Conservation (phyloP, 2,888 invertebrate genomes). For the Eucriotettix oculatus region DNA sequence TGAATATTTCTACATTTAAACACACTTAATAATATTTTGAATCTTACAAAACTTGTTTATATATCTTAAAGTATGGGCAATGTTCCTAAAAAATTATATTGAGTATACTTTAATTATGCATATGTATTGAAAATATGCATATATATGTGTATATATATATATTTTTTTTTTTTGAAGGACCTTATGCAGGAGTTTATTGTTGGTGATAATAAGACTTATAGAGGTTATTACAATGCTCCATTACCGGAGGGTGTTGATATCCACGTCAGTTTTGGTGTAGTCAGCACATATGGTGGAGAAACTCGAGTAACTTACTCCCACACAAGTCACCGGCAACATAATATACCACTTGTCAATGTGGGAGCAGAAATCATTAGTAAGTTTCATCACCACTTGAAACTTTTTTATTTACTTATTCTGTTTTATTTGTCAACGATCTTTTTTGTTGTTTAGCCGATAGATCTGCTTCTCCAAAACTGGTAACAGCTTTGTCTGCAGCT, state of each 20-base stretch:
- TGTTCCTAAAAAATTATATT: too few relatives aligned
- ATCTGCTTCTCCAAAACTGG: conserved; percentile 16
- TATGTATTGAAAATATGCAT: neutral
- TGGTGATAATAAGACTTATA: conserved; percentile 58
- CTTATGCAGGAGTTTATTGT: conserved; percentile 51
- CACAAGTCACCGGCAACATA: conserved; percentile 29
- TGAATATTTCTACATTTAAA: too few relatives aligned
- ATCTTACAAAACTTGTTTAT: too few relatives aligned
- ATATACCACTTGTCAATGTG: conserved; percentile 30
- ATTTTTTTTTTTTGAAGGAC: conserved; percentile 23
- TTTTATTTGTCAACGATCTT: neutral
- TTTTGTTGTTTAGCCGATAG: neutral
- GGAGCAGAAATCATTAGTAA: neutral
- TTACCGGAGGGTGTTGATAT: conserved; percentile 43
- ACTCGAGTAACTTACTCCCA: conserved; percentile 49
- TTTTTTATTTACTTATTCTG: neutral
- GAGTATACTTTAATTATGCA: neutral
- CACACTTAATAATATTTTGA: too few relatives aligned
- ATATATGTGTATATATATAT: neutral
- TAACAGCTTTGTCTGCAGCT: conserved; percentile 38
- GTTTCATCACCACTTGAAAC: neutral
- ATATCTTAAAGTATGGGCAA: too few relatives aligned
- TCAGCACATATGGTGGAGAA: conserved; percentile 46
- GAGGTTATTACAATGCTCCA: conserved; percentile 60
- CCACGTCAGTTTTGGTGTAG: conserved; percentile 51